Base-by-base conservation (phyloP, 1,140 invertebrate species). In the Zaprionus gabonicus region DNA sequence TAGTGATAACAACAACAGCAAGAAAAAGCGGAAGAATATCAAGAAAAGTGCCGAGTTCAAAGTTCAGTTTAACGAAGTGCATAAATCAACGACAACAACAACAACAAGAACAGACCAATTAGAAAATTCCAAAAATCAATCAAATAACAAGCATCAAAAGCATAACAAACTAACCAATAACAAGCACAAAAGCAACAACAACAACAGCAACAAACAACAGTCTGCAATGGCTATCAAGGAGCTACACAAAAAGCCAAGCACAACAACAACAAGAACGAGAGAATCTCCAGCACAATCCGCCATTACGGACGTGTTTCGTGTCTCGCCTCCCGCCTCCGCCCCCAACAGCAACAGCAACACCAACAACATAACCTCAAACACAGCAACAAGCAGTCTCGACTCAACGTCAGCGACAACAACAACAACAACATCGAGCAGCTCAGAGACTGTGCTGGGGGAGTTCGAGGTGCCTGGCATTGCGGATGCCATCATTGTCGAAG, bases 31-130 rank as follows among this genome's bases (percentile, higher is more conserved):
- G 59, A 69, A 73, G 65, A 65, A 70, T 57, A 71, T 28, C 62
- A 82, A 72, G 68, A 82, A 85, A 85, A 91, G 82, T 85, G 80
- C 58, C 71, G 75, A 79, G 44, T 80, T 77, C 44, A 74, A 74
- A 80, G 46, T 51, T 51, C 84, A 86, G 57, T 80, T 80, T 56
- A 90, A 85, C 78, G 85, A 90, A 90, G 85, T 90, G 85, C 85
- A 90, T 84, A 88, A 88, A 85, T 20, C 20, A 20, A 20, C 20
- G 20, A 76, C 81, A 77, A 88, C 78, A 85, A 88, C 85, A 90
- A 88, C 84, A 84, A 76, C 81, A 74, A 88, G 81, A 85, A 88
- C 85, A 90, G 81, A 90, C 85, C 85, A 90, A 90, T 90, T 90
- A 90, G 85, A 90, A 90, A 90, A 91, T 80, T 59, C 70, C 58